Percentiles rank a stretch among this genome's conserved stretches.
phyloP scores from a whole-genome alignment of 2,888 invertebrate species.

The Diadegma fenestrale region DNA sequence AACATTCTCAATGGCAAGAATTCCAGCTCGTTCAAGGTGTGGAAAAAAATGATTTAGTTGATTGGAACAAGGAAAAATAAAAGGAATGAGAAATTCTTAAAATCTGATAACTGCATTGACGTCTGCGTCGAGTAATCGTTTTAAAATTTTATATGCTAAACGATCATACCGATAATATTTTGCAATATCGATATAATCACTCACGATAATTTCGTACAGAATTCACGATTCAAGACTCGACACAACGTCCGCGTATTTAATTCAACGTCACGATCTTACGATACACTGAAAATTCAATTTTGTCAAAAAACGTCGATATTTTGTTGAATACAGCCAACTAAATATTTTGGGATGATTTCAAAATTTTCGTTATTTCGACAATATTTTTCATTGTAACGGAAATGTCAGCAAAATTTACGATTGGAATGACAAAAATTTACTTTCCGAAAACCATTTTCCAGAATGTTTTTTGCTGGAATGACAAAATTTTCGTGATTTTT shows the following conservation, averaged over 20 bases:
- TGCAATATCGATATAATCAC: slow-evolving; percentile 32
- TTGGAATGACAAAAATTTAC: no score
- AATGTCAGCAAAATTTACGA: no score
- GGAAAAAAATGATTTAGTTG: slow-evolving; percentile 15
- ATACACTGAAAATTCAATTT: no score
- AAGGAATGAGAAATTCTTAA: slow-evolving; percentile 22
- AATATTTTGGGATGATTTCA: no score
- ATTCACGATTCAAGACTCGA: slow-evolving; percentile 30
- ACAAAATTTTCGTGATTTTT: no score
- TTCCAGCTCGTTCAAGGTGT: slow-evolving; percentile 7
- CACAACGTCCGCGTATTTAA: slow-evolving; percentile 12
- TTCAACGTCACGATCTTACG: slow-evolving; percentile 29
- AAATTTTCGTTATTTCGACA: no score
- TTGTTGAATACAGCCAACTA: no score
- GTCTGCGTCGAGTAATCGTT: slow-evolving; percentile 40
- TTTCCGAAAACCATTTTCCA: no score
- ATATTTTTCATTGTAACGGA: no score
- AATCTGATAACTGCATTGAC: slow-evolving; percentile 17
- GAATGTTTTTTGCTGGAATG: no score
- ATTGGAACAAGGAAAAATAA: background rate
- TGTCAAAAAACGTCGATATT: no score
- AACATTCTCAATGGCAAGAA: background rate
- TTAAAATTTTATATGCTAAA: slow-evolving; percentile 28
- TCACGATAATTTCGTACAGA: slow-evolving; percentile 25
- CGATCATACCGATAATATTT: slow-evolving; percentile 37